Base-by-base conservation (phyloP, 2,888 invertebrate species). In the Noctua pronuba region DNA sequence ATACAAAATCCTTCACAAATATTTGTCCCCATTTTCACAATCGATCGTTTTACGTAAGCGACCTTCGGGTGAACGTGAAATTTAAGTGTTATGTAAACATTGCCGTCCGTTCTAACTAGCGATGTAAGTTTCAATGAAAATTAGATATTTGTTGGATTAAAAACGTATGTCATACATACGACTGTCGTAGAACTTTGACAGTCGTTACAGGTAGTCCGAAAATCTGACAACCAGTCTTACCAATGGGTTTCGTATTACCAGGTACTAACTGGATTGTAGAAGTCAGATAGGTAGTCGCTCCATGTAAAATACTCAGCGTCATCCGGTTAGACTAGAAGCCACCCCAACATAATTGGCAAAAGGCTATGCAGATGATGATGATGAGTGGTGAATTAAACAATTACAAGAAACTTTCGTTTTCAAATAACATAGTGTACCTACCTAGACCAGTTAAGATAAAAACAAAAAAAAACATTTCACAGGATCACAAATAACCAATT, bases 1-100 rank as follows among this genome's bases (percentile, higher is more conserved):
- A 11, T 44, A 24, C 24, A 38, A 62, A 81, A 81, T 67, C 18
- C 11, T 49, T 24, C 10, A 55, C 31, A 46, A 82, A 64, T 55
- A 75, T 52, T 75, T 31, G 60, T 67, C 35, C n/a, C 8, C 4
- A 67, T 73, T 82, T 69, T 58, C 58, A 35, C 64, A n/a, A 79
- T 79, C 68, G 73, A 78, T 73, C 52, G 41, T 2, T 83, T 82
- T 70, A 70, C 52, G 69, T 66, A 79, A 65, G 44, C 52, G 79
- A 55, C 79, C 79, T 82, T 82, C 74, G 16, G 38, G 2, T 18
- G 49, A 49, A 58, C 62, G 38, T 58, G 46, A 78, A 83, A 68
- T 78, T 78, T 78, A 44, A 72, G 64, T 28, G 49, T 52, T 65
- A 52, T 18, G 83, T 64, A 73, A 73, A 78, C 55, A 44, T 41